phyloP scores from a whole-genome alignment of 2,113 vertebrate genomes.

The Phodopus roborovskii region DNA sequence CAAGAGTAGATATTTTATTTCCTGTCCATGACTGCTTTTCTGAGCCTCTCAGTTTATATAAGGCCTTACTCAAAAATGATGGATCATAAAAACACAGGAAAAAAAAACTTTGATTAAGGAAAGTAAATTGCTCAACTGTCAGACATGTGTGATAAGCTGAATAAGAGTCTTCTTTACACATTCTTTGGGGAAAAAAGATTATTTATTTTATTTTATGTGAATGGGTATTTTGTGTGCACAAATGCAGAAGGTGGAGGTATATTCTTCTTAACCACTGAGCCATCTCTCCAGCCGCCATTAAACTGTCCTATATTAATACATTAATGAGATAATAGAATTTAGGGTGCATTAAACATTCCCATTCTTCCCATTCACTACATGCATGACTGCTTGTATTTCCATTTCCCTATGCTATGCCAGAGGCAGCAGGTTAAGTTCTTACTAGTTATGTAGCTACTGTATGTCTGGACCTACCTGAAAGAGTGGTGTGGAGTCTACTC shows the following conservation, averaged over 20 bases:
- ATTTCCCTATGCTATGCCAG: neutral
- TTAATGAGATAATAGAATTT: neutral
- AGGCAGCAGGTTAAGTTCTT: neutral
- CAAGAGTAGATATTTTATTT: neutral
- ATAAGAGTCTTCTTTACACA: neutral
- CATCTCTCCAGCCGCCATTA: neutral
- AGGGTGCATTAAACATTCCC: neutral
- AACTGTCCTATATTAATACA: neutral
- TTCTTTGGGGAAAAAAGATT: neutral
- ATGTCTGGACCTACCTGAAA: slow-evolving; percentile 90
- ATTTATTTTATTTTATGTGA: neutral
- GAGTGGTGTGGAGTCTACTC: slow-evolving; percentile 93
- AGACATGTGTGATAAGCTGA: neutral
- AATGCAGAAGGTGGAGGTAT: neutral
- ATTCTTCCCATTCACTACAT: neutral
- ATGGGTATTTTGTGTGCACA: neutral
- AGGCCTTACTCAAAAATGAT: neutral
- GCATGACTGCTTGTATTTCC: neutral
- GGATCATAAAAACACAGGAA: neutral
- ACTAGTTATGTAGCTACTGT: rapidly evolving
- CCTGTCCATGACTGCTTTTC: neutral
- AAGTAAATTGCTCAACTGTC: neutral
- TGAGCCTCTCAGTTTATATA: neutral
- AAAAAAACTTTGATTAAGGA: neutral
- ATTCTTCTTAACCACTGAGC: no score